phyloP scores from a whole-genome alignment of 2,113 vertebrate species.

The Leucoraja erinaceus region DNA sequence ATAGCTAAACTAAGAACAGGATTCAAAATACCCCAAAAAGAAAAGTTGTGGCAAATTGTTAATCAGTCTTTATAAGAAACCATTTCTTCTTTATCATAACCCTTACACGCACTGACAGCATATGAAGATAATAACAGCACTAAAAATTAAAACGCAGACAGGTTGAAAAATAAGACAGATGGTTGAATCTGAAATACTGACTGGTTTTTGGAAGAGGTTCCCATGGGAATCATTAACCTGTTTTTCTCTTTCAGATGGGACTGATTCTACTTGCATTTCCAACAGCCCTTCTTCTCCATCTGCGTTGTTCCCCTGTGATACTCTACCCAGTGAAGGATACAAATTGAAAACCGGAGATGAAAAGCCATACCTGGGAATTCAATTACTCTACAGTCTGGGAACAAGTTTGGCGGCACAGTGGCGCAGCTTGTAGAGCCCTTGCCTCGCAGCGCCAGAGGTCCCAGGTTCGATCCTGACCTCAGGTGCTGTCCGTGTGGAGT shows the following conservation, averaged over 20 bases:
- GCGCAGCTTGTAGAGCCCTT: too few relatives aligned
- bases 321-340: not conserved
- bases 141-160: not conserved
- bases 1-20: too few relatives aligned
- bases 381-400: not conserved
- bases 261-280: not conserved
- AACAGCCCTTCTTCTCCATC: not conserved
- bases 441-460: too few relatives aligned
- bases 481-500: too few relatives aligned
- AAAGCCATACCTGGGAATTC: not conserved
- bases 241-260: not conserved
- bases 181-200: not conserved
- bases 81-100: not conserved
- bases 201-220: not conserved
- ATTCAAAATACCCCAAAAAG: not conserved
- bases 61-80: not conserved
- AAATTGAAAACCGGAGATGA: not conserved
- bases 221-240: not conserved
- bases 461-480: too few relatives aligned
- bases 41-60: too few relatives aligned
- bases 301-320: not conserved
- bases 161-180: slow-evolving; percentile 14
- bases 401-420: too few relatives aligned
- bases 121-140: not conserved
- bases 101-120: not conserved